Conservation (phyloP, 23 tunicate genomes). For the Oikopleura dioica region DNA sequence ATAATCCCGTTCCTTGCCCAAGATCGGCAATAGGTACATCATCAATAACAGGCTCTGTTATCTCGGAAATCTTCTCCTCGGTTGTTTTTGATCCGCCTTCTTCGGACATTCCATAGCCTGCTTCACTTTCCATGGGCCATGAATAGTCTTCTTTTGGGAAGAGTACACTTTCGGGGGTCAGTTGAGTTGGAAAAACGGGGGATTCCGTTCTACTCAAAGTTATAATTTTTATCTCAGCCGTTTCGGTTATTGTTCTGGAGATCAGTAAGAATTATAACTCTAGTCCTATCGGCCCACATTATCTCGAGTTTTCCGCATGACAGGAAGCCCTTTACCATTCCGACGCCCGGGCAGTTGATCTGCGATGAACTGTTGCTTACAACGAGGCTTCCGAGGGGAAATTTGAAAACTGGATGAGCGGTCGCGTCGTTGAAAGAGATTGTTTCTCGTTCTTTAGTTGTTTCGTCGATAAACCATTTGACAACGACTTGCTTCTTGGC, state of each 20-base stretch:
- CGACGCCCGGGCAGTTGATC: neutral
- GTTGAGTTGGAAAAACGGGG: neutral
- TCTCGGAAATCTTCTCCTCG: too few species aligned
- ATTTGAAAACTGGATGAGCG: neutral
- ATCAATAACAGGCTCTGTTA: too few species aligned
- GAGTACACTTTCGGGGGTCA: neutral
- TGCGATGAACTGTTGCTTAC: neutral
- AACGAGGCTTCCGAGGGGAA: neutral
- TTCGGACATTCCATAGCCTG: neutral
- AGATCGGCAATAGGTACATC: too few species aligned
- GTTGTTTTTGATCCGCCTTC: neutral
- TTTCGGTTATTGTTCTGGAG: too few species aligned
- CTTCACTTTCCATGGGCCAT: too few species aligned
- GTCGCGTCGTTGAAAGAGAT: neutral
- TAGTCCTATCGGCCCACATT: neutral
- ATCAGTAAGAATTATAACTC: too few species aligned
- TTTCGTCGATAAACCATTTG: neutral
- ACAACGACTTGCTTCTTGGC: neutral
- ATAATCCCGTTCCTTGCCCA: too few species aligned
- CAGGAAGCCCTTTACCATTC: neutral
- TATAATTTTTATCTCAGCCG: too few species aligned
- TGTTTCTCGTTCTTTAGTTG: neutral
- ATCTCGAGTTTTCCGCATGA: neutral
- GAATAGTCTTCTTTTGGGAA: too few species aligned
- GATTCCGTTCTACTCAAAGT: too few species aligned